phyloP scores from a whole-genome alignment of 2,888 invertebrate species.

The Spilosoma lubricipeda region DNA sequence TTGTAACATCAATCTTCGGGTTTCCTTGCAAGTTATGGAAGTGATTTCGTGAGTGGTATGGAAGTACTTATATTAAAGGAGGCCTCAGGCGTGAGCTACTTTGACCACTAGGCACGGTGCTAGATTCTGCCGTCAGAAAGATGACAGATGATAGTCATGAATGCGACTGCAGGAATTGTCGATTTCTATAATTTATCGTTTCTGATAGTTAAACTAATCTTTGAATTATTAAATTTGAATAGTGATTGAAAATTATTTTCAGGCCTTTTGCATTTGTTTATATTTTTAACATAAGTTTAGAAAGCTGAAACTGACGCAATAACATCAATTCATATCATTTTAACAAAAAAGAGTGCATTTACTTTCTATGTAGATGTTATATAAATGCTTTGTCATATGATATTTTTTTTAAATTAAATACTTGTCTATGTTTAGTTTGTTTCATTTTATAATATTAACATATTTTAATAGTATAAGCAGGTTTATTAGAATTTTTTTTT shows the following conservation, averaged over 20 bases:
- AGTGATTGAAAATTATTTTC: neutral
- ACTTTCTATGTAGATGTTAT: constrained; percentile 11
- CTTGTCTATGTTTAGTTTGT: neutral
- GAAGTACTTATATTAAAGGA: no score
- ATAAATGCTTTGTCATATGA: neutral
- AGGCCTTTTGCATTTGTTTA: neutral
- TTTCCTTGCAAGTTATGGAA: neutral
- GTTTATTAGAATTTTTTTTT: neutral
- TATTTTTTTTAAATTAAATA: neutral
- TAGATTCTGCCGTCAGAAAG: no score
- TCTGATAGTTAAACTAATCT: neutral
- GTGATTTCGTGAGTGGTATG: no score
- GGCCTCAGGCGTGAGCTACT: no score
- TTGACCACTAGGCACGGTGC: no score
- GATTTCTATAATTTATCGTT: neutral
- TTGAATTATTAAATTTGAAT: neutral
- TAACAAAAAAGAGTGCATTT: neutral
- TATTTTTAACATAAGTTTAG: constrained; percentile 4
- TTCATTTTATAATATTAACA: neutral
- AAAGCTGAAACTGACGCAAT: constrained; percentile 15
- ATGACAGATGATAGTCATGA: no score
- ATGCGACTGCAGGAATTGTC: neutral
- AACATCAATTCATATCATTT: constrained; percentile 2
- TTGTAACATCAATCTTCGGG: no score
- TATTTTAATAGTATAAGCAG: neutral